A percentile compares a stretch with the other conserved stretches of the same genome.
Evolutionary conservation across 37 sponge, comb jelly and placozoan species (phyloP).

Genomic region (Lycopodina hypogea): DNA sequence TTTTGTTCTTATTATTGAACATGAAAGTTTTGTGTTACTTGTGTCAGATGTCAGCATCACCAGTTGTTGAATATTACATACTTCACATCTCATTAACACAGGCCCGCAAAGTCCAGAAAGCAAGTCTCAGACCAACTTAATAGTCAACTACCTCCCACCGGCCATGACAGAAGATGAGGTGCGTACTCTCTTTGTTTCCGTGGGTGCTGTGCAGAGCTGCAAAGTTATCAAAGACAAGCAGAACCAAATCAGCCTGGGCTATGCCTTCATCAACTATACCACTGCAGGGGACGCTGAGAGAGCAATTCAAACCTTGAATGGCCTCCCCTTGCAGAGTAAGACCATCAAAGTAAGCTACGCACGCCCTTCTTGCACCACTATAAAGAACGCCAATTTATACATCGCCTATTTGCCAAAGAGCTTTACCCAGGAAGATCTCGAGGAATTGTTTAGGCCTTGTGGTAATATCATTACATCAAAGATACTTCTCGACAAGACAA

Average conservation of each 20-base stretch:
- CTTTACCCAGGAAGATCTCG: conserved; percentile 56
- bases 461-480: conserved; percentile 86
- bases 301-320: conserved; percentile 76
- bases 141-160: conserved; percentile 92
- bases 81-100: too few species aligned
- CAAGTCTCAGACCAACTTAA: conserved; percentile 80
- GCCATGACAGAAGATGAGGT: conserved; percentile 77
- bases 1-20: too few species aligned
- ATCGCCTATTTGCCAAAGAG: conserved; percentile 76
- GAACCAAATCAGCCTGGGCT: conserved; percentile 72
- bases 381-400: conserved; percentile 93
- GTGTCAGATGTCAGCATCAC: too few species aligned
- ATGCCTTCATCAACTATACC: conserved; percentile 84
- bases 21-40: too few species aligned
- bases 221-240: conserved; percentile 85
- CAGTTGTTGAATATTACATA: too few species aligned
- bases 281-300: conserved; percentile 55
- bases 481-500: conserved; percentile 63
- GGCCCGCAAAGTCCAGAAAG: conserved; percentile 60
- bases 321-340: conserved; percentile 68
- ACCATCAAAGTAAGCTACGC: conserved; percentile 92
- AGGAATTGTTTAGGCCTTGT: conserved; percentile 64
- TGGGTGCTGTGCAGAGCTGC: conserved; percentile 74
- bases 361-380: conserved; percentile 75
- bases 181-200: conserved; percentile 50